Base-by-base conservation (phyloP, 37 sponge, comb jelly and placozoan species). In the Aphrocallistes beatrix region DNA sequence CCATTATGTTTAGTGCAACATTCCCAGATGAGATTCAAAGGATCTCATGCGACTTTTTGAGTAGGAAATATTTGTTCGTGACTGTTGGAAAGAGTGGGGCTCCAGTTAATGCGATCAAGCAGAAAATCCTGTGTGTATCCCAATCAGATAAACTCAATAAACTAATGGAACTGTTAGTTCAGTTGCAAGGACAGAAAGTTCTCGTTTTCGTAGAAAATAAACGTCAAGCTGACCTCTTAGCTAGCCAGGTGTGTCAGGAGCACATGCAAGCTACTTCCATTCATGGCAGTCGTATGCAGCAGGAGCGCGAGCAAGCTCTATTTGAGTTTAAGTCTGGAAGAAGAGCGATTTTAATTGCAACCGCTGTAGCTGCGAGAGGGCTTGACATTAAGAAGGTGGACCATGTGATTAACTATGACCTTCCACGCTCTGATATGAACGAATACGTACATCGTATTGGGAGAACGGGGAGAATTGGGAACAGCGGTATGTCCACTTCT, bases 361-460 rank as follows among this genome's bases (percentile, higher is more conserved):
- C 99, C 36, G 99, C 96, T 50, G 99, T 98, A 38, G 99, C 99
- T 51, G 99, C 96, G 32, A 88, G 99, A 30, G 99, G 99, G 23
- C 88, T 98, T 16, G 99, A 98, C 86, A 98, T 98, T 42, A 89
- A 94, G 23, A 95, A 98, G 81, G 99, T 98, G 36, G 94, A 95
- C 49, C 99, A 98, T 88, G 99, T 98, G 38, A 90, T 98, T 50
- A 98, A 98, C 91, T 98, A 92, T 91, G 99, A 98, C 84, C 88
- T 98, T 36, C 99, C 99, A 16, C 75, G 25, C 6, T 89, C 89
- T 85, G 96, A 98, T 84, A 93, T 98, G 83, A 94, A 98, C 51
- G 99, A 98, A 86, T 98, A 98, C 84, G 98, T 97, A 9, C 96
- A 96, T 38, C 85, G 99, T 36, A 98, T 98, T 81, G 99, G 99